phyloP scores from a whole-genome alignment of 2,797 vertebrate species.

The Enteromius anoplus region DNA sequence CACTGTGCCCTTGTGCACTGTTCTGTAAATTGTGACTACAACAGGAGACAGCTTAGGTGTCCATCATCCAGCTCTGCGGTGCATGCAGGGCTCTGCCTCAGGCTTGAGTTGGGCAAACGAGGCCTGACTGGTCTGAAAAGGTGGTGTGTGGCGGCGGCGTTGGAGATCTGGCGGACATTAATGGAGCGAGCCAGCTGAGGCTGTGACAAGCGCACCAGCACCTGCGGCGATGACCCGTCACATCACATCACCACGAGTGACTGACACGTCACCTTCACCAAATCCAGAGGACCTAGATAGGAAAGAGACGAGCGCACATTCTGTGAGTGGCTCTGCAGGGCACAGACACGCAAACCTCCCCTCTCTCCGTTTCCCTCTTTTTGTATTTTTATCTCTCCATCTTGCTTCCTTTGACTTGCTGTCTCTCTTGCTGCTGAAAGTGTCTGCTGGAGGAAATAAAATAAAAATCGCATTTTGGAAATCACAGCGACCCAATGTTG shows the following conservation, averaged over 20 bases:
- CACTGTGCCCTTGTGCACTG: conserved; percentile 22
- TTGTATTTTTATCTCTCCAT: conserved; percentile 24
- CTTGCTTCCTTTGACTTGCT: conserved; percentile 28
- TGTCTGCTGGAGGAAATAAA: background rate
- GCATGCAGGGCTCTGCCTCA: background rate
- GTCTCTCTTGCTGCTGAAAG: conserved; percentile 24
- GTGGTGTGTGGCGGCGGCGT: conserved; percentile 3
- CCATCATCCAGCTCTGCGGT: conserved; percentile 18
- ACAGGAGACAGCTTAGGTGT: conserved; percentile 34
- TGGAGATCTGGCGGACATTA: conserved; percentile 48
- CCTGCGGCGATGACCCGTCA: conserved; percentile 45
- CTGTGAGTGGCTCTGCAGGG: conserved; percentile 8
- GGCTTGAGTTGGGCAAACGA: conserved; percentile 10
- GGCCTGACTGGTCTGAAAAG: conserved; percentile 21
- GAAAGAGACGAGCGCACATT: background rate
- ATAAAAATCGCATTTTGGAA: background rate
- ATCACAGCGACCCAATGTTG: background rate
- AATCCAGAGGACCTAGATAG: conserved; percentile 35
- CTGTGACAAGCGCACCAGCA: conserved; percentile 53
- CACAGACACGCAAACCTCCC: background rate
- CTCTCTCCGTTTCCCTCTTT: conserved; percentile 4
- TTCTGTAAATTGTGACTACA: conserved; percentile 25
- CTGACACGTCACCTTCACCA: conserved; percentile 55
- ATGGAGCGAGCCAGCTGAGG: conserved; percentile 44
- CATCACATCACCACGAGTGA: conserved; percentile 49